Percentiles rank a stretch among this genome's conserved stretches.
phyloP scores from a whole-genome alignment of 2,888 invertebrate genomes.

The Euproctis similis region DNA sequence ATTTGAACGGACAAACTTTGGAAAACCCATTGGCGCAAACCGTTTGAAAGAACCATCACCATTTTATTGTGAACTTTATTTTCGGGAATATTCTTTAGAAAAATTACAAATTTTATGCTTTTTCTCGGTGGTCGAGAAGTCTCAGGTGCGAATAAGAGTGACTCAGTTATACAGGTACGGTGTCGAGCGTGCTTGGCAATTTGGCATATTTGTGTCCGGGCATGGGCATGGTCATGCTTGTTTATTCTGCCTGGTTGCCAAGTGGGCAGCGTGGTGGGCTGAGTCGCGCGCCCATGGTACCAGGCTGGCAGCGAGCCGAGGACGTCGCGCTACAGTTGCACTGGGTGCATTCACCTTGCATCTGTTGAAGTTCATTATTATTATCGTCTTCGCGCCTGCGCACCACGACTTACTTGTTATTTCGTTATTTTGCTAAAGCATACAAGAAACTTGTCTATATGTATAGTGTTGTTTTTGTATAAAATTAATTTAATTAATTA shows the following conservation, averaged over 20 bases:
- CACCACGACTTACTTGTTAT: neutral
- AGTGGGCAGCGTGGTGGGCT: conserved; percentile 59
- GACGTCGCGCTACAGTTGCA: conserved; percentile 26
- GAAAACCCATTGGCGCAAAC: too few species aligned
- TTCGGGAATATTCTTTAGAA: too few species aligned
- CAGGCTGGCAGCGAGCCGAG: conserved; percentile 42
- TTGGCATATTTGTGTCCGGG: too few species aligned
- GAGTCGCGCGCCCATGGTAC: conserved; percentile 51
- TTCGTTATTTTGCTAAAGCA: too few species aligned
- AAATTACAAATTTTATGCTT: too few species aligned
- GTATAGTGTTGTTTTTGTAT: neutral
- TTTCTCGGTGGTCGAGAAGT: too few species aligned
- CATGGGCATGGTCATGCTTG: conserved; percentile 36
- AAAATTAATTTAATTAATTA: neutral
- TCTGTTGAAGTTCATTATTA: conserved; percentile 9
- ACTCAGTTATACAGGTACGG: too few species aligned
- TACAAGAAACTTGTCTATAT: neutral
- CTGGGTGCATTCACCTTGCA: conserved; percentile 33
- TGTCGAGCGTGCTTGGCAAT: too few species aligned
- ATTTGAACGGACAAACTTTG: too few species aligned
- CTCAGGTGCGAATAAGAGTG: too few species aligned
- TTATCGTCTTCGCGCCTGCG: neutral
- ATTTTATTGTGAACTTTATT: too few species aligned
- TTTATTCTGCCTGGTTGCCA: conserved; percentile 57
- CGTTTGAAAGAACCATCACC: too few species aligned